phyloP scores from a whole-genome alignment of 2,888 invertebrate species.

The Lucinisca nassula region DNA sequence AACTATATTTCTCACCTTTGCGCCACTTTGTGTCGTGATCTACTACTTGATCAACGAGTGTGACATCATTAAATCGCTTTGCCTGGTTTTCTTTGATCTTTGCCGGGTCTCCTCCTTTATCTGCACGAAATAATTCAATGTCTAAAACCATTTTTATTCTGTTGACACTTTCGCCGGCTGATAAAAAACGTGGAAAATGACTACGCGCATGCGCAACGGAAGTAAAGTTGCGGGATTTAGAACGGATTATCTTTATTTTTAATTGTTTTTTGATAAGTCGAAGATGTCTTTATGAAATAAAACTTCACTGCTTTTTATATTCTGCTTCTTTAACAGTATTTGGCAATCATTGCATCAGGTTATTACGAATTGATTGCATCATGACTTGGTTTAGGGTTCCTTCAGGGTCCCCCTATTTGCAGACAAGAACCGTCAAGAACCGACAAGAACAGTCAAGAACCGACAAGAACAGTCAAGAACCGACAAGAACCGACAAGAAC shows the following conservation, averaged over 20 bases:
- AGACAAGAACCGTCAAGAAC: too few relatives aligned
- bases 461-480: too few relatives aligned
- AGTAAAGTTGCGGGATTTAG: not conserved
- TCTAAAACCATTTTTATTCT: slow-evolving; percentile 95
- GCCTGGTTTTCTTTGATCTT: slow-evolving; percentile 97
- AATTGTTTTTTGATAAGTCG: not conserved
- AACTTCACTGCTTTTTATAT: too few relatives aligned
- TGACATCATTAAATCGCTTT: slow-evolving; percentile 97
- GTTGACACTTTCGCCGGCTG: not conserved
- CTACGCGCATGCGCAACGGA: not conserved
- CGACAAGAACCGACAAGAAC: too few relatives aligned
- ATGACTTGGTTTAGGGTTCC: not conserved
- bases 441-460: too few relatives aligned
- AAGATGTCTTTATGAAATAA: too few relatives aligned
- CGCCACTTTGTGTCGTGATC: slow-evolving; percentile 97
- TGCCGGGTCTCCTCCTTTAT: slow-evolving; percentile 98
- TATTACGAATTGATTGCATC: not conserved
- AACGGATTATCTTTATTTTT: not conserved
- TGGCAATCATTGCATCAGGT: not conserved
- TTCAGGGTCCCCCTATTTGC: too few relatives aligned
- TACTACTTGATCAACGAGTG: slow-evolving; percentile 96
- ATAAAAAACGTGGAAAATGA: not conserved
- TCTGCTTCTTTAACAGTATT: not conserved
- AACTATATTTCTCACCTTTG: slow-evolving; percentile 89
- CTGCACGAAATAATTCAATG: slow-evolving; percentile 97